Base-by-base conservation (phyloP, 2,797 vertebrate species). In the Dryobates pubescens region DNA sequence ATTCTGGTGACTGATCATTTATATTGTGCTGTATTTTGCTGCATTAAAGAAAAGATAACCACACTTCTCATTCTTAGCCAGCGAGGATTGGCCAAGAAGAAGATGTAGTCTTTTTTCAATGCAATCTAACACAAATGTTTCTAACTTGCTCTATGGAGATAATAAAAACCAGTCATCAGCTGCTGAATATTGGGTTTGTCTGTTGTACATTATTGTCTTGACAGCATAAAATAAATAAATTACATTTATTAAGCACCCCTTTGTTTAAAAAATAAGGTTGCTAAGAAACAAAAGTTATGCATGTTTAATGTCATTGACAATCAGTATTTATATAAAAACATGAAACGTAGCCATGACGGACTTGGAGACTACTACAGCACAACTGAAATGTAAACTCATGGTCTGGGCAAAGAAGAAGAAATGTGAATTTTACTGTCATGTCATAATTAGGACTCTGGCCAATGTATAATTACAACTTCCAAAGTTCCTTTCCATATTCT, bases 191-290 rank as follows among this genome's bases (percentile, higher is more conserved):
- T 73, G 49, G 72, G 47, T 88, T 86, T 71, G 78, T 85, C 93
- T 92, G 84, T 94, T 92, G 68, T 24, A 85, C 24, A 43, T 86
- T 62, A 87, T n/a, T 87, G 34, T 38, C 75, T 68, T 94, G 93
- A 89, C 93, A 92, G 62, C 51, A 26, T 74, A 77, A 90, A 93
- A 79, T 82, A 73, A 91, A 92, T 96, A 62, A 67, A 74, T 83
- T 88, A 56, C 7, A 77, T 24, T 49, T 68, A 63, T 65, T 85
- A 53, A 86, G 47, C 7, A 32, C 18, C n/a, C 29, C 19, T 68
- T 91, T 88, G 79, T 94, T 94, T 93, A 57, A 91, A 92, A 94
- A 91, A 75, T 64, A 86, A 89, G 16, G 86, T 94, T 93, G 84
- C 95, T 90, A 95, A 83, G 90, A 86, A 88, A 83, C 89, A 65